Base-by-base conservation (phyloP, 2,113 vertebrate genomes). In the Microtus oregoni region DNA sequence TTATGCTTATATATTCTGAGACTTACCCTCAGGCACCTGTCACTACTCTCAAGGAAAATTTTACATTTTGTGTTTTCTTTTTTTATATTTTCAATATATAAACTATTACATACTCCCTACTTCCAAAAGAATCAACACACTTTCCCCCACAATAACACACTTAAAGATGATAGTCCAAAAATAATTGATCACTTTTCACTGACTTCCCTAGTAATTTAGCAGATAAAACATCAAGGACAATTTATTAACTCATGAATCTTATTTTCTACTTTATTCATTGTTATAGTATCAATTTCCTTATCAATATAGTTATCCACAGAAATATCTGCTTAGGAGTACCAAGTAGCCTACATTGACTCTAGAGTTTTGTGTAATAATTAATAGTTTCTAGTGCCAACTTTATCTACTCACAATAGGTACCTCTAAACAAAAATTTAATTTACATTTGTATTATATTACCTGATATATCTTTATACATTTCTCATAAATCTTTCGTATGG, bases 1-100 rank as follows among this genome's bases (percentile, higher is more conserved):
- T 82, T 32, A 35, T 7, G 1, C 8, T 30, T 63, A 5, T 13
- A 20, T 92, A 89, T 76, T 65, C 38, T 32, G 89, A 72, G 3
- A 70, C 61, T 89, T 89, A 72, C 76, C 41, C 7, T 30, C 52
- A 87, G 14, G 10, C 28, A 32, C 26, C 32, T 65, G 11, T 86
- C 30, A 92, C 82, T 63, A 77, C 90, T 83, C 95, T 76, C 50
- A 81, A 90, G 81, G 52, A 44, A 50, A 94, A 82, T 70, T 58
- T 81, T 8, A 79, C 2, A 41, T n/a, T 3, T 75, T 90, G 67
- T 67, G 5, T 58, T 85, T 90, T 61, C 1, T 50, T 94, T 86
- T 1, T 0, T 82, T 89, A 5, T 76, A 0, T 81, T 2, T 92
- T 89, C 61, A 82, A 41, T 24, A 87, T 35, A 86, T 3, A 89